Percentiles rank a stretch among this genome's conserved stretches.
These are phyloP conservation scores for Heloderma charlesbogerti DNA, from an alignment of 2,113 vertebrate species.

Conservation along the genomic window DNA sequence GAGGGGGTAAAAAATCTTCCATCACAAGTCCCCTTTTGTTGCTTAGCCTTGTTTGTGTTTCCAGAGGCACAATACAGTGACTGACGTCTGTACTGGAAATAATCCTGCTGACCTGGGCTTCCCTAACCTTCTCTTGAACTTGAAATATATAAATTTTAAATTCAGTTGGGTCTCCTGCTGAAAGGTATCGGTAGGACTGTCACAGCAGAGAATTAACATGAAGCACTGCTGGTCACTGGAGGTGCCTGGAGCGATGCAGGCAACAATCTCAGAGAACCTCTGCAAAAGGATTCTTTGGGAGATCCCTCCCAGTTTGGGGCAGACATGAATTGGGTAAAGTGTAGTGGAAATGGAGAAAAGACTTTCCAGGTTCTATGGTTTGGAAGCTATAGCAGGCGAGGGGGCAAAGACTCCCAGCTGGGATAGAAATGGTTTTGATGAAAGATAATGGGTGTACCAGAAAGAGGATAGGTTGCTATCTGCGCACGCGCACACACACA, in stretches of 20 bases:
- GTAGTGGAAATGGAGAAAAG: background rate
- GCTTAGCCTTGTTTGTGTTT: conserved; percentile 46
- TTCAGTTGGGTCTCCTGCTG: background rate
- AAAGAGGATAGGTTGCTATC: background rate
- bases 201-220: background rate
- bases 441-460: background rate
- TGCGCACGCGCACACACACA: too few species aligned
- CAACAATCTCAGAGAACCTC: background rate
- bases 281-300: background rate
- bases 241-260: background rate
- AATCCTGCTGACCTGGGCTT: conserved; percentile 20
- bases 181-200: background rate
- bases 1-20: conserved; percentile 31
- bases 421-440: background rate
- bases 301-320: background rate
- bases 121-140: background rate
- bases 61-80: conserved; percentile 33
- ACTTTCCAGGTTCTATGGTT: background rate
- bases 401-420: background rate
- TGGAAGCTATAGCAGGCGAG: background rate
- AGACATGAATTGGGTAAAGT: background rate
- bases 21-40: conserved; percentile 34
- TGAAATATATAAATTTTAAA: conserved; percentile 34
- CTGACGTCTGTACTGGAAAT: conserved; percentile 29
- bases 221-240: background rate